phyloP scores from a whole-genome alignment of 2,888 invertebrate species.

The Phorcus lineatus region DNA sequence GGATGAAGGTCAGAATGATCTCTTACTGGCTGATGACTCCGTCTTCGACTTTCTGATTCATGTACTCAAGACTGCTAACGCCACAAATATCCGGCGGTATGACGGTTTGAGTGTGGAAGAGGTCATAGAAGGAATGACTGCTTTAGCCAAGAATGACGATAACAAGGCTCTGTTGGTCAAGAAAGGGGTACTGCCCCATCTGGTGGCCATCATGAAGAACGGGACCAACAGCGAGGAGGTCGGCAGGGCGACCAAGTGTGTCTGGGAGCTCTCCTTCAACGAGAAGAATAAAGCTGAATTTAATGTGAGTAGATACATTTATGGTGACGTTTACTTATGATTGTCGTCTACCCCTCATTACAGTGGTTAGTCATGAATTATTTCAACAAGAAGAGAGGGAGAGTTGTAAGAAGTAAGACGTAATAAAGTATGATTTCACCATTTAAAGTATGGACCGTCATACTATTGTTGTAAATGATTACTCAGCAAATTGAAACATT shows the following conservation, averaged over 20 bases:
- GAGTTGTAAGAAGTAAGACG: too few relatives aligned
- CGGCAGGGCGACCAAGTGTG: background rate
- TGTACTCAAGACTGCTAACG: background rate
- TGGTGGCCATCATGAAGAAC: background rate
- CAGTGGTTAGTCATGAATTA: too few relatives aligned
- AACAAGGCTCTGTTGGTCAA: background rate
- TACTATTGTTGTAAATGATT: too few relatives aligned
- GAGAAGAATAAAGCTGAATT: background rate
- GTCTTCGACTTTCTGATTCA: background rate
- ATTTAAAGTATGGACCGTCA: too few relatives aligned
- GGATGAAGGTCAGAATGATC: background rate
- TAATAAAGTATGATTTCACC: too few relatives aligned
- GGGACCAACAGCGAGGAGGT: background rate
- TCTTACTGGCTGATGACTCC: background rate
- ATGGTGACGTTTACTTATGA: background rate
- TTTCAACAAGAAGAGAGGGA: too few relatives aligned
- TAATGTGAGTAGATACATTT: background rate
- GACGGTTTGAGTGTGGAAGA: background rate
- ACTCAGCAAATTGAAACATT: too few relatives aligned
- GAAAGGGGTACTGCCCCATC: background rate
- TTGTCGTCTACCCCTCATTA: background rate
- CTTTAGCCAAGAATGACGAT: background rate
- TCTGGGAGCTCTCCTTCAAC: constrained; percentile 2
- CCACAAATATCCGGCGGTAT: background rate
- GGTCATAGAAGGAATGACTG: background rate